These are phyloP conservation scores for Megastigmus dorsalis DNA, from an alignment of 2,888 invertebrate genomes.

Conservation along the genomic window DNA sequence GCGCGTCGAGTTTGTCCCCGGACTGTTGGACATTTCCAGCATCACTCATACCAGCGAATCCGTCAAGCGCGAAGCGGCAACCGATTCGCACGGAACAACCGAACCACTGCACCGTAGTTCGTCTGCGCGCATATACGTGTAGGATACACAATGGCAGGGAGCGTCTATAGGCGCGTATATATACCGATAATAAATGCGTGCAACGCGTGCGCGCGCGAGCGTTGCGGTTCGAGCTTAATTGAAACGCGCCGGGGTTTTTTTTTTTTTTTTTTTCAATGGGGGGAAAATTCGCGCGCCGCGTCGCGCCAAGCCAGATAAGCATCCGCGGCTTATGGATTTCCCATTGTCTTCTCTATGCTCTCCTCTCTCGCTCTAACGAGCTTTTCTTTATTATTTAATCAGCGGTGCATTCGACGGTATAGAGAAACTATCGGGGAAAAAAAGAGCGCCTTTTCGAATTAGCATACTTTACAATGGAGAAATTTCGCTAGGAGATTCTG, in stretches of 20 bases:
- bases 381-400: slow-evolving; percentile 39
- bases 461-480: slow-evolving; percentile 35
- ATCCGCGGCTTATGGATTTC: background rate
- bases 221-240: slow-evolving; percentile 45
- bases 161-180: background rate
- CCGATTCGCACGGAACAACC: slow-evolving; percentile 10
- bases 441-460: background rate
- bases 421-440: background rate
- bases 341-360: no score
- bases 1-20: no score
- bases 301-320: no score
- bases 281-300: background rate
- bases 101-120: background rate
- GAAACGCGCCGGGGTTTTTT: slow-evolving; percentile 1
- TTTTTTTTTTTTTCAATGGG: no score
- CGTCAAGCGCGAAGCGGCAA: slow-evolving; percentile 38
- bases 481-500: background rate
- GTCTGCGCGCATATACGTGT: background rate
- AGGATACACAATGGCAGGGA: background rate
- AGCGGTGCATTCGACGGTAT: background rate
- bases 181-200: slow-evolving; percentile 25
- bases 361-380: slow-evolving; percentile 5
- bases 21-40: no score
- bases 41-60: slow-evolving; percentile 16
- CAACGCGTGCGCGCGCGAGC: background rate